A percentile compares a stretch with the other conserved stretches of the same genome.
Evolutionary conservation across 2,797 vertebrate species (phyloP).

Genomic region (Xiphophorus birchmanni): DNA sequence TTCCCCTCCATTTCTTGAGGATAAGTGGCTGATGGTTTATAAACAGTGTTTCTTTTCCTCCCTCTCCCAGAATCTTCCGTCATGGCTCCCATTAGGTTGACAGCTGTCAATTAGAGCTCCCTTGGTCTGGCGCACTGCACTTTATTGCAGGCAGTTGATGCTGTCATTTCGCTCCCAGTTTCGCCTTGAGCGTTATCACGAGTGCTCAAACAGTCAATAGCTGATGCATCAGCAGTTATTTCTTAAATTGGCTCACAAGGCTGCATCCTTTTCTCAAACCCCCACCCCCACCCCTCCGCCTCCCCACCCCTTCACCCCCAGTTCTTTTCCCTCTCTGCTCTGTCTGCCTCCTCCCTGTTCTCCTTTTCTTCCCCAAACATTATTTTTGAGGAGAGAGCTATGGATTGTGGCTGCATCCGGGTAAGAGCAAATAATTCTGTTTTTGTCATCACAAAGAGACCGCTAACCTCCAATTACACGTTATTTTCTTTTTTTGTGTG

Average conservation of each 20-base stretch:
- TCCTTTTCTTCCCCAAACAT: conserved; percentile 81
- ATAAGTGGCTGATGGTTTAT: conserved; percentile 85
- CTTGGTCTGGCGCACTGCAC: conserved; percentile 93
- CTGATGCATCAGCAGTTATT: conserved; percentile 98
- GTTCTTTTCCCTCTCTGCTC: conserved; percentile 60
- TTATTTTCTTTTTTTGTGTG: neutral
- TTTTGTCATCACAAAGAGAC: neutral
- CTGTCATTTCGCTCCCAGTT: conserved; percentile 96
- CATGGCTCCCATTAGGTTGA: conserved; percentile 94
- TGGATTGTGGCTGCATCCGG: conserved; percentile 83
- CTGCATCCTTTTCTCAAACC: conserved; percentile 81
- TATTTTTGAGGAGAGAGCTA: conserved; percentile 87
- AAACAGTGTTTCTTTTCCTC: conserved; percentile 85
- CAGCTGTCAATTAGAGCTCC: conserved; percentile 97
- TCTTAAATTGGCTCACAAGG: conserved; percentile 95
- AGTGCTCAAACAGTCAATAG: conserved; percentile 95
- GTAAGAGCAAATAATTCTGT: conserved; percentile 63
- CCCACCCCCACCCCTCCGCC: neutral
- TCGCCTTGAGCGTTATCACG: conserved; percentile 95
- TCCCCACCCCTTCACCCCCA: conserved; percentile 28
- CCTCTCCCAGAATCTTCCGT: conserved; percentile 89
- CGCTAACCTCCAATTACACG: neutral
- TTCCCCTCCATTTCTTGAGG: conserved; percentile 73
- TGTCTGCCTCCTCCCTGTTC: conserved; percentile 49
- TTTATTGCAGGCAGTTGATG: conserved; percentile 95